Evolutionary conservation across 1,140 invertebrate species (phyloP).

Genomic region (Mycetomoellerius zeteki): DNA sequence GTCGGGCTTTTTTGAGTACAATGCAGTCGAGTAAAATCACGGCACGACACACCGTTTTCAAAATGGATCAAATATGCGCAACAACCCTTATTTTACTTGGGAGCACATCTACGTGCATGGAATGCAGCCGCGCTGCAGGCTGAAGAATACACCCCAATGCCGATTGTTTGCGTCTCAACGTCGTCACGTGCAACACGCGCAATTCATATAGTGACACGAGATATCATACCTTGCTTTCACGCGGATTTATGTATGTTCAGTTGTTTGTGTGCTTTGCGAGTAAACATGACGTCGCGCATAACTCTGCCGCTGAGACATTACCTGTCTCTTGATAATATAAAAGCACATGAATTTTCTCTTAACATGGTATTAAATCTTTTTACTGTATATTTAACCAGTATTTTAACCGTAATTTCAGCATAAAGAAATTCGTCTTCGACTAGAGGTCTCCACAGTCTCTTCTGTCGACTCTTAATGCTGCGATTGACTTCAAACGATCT

Average conservation of each 20-base stretch:
- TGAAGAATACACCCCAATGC: background rate
- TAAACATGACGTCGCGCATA: background rate
- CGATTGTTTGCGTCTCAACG: conserved; percentile 21
- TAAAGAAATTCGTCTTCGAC: too few relatives aligned
- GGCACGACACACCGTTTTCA: background rate
- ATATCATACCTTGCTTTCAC: background rate
- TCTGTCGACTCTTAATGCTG: too few relatives aligned
- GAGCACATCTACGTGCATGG: conserved; percentile 18
- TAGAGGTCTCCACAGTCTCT: too few relatives aligned
- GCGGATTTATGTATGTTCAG: background rate
- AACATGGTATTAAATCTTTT: background rate
- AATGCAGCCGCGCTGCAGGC: background rate
- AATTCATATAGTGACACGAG: conserved; percentile 8
- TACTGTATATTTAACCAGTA: too few relatives aligned
- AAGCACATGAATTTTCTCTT: background rate
- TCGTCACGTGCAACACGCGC: background rate
- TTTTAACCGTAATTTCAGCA: too few relatives aligned
- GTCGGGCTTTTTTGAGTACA: conserved; percentile 35
- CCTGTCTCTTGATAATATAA: background rate
- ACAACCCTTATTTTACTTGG: conserved; percentile 11
- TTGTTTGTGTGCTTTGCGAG: background rate
- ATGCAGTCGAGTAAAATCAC: background rate
- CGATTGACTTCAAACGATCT: too few relatives aligned
- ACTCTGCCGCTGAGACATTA: too few relatives aligned
- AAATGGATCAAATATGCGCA: conserved; percentile 19